Conservation (phyloP, 2,113 vertebrate species). For the Ochotona princeps region DNA sequence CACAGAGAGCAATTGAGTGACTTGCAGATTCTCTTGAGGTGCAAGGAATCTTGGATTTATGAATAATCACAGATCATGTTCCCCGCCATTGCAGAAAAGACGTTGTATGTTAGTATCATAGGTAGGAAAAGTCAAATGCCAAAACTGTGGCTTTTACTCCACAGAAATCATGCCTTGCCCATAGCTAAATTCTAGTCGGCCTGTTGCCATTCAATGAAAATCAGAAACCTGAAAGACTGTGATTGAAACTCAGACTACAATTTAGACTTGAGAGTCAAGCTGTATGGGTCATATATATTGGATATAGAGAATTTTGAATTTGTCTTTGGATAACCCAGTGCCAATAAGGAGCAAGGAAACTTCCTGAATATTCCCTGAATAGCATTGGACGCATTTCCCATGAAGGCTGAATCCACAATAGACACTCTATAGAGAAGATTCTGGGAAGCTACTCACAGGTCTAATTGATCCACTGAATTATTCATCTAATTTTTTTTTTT, state of each 20-base stretch:
- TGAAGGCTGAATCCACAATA: background rate
- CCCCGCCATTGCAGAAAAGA: background rate
- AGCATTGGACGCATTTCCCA: background rate
- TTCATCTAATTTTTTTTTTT: constrained; percentile 47
- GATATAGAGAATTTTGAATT: background rate
- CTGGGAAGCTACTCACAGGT: background rate
- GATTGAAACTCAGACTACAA: background rate
- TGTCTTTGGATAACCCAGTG: background rate
- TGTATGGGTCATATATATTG: background rate
- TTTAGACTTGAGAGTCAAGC: background rate
- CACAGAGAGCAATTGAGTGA: background rate
- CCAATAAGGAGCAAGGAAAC: background rate
- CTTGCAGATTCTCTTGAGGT: background rate
- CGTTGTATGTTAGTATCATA: background rate
- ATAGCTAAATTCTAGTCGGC: background rate
- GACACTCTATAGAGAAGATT: background rate
- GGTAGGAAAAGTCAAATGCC: background rate
- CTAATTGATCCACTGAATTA: constrained; percentile 42
- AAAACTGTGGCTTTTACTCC: background rate
- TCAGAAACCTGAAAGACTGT: background rate
- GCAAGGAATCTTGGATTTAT: background rate
- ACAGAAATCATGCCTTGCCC: background rate
- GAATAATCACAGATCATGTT: background rate
- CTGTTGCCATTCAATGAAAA: background rate
- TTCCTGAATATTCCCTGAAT: background rate